These are phyloP conservation scores for Fulica atra DNA, from an alignment of 2,113 vertebrate species.

Conservation along the genomic window DNA sequence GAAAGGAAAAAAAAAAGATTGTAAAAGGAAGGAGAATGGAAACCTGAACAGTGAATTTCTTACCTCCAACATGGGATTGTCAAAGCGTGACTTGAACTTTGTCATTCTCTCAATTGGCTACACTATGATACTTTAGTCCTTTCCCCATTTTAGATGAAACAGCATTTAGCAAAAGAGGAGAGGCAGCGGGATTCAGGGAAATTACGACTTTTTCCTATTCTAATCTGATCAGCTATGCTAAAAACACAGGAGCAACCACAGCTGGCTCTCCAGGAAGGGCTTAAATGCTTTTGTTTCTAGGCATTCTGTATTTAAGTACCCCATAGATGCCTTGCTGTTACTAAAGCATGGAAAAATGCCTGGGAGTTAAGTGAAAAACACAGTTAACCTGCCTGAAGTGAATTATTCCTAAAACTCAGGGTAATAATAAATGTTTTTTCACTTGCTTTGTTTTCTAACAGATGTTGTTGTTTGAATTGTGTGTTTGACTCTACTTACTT, in stretches of 20 bases:
- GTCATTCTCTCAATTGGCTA: neutral
- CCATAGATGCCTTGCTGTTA: neutral
- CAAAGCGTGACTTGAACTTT: neutral
- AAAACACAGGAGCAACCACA: neutral
- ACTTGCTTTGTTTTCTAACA: slow-evolving; percentile 39
- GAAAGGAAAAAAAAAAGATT: neutral
- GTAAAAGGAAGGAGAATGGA: neutral
- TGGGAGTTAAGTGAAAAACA: neutral
- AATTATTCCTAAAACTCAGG: neutral
- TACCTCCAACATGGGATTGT: neutral
- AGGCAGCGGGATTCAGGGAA: neutral
- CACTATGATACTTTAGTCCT: neutral
- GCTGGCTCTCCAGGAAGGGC: neutral
- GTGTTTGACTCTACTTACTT: slow-evolving; percentile 5
- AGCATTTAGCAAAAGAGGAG: neutral
- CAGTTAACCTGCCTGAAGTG: neutral
- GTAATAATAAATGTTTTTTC: neutral
- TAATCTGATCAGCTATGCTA: neutral
- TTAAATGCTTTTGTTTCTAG: slow-evolving; percentile 38
- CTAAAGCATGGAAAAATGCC: neutral
- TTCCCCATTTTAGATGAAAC: neutral
- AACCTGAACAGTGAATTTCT: neutral
- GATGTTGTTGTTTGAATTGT: slow-evolving; percentile 46
- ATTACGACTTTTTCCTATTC: neutral
- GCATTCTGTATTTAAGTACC: neutral